Evolutionary conservation across 2,888 invertebrate species (phyloP).

Genomic region (Bombyx huttoni): DNA sequence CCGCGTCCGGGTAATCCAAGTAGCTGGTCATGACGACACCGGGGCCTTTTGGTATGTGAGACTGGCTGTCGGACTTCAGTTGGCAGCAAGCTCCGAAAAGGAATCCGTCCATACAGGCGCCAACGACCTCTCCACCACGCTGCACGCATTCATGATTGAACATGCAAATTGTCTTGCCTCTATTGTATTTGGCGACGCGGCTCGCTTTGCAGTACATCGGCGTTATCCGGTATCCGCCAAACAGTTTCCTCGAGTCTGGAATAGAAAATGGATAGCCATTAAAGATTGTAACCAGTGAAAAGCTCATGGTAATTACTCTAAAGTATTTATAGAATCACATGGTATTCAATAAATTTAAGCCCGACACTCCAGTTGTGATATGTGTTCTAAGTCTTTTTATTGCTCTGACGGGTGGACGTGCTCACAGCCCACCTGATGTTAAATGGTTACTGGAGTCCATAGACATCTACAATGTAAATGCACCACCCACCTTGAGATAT

Average conservation of each 20-base stretch:
- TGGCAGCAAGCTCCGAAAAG: constrained; percentile 94
- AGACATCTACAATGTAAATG: too few relatives aligned
- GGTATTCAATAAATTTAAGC: too few relatives aligned
- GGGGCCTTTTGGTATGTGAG: constrained; percentile 62
- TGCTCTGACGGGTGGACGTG: too few relatives aligned
- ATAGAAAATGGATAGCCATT: constrained; percentile 6
- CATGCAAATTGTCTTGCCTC: constrained; percentile 89
- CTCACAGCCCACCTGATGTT: too few relatives aligned
- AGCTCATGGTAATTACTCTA: too few relatives aligned
- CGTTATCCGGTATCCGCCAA: constrained; percentile 89
- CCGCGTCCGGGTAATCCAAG: constrained; percentile 54
- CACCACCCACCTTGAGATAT: too few relatives aligned
- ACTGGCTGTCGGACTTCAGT: constrained; percentile 66
- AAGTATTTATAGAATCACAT: too few relatives aligned
- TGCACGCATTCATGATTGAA: constrained; percentile 92
- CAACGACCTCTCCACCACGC: constrained; percentile 84
- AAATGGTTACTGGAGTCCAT: too few relatives aligned
- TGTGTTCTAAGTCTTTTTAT: too few relatives aligned
- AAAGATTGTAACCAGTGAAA: not conserved
- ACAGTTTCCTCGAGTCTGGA: constrained; percentile 76
- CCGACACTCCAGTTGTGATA: too few relatives aligned
- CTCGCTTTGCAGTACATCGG: constrained; percentile 85
- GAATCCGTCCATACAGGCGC: constrained; percentile 93
- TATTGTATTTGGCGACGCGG: constrained; percentile 73
- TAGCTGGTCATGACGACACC: constrained; percentile 64